A percentile compares a stretch with the other conserved stretches of the same genome.
Conservation (phyloP, 35 echinoderm and acorn worm species). For the Stichopus chloronotus region DNA sequence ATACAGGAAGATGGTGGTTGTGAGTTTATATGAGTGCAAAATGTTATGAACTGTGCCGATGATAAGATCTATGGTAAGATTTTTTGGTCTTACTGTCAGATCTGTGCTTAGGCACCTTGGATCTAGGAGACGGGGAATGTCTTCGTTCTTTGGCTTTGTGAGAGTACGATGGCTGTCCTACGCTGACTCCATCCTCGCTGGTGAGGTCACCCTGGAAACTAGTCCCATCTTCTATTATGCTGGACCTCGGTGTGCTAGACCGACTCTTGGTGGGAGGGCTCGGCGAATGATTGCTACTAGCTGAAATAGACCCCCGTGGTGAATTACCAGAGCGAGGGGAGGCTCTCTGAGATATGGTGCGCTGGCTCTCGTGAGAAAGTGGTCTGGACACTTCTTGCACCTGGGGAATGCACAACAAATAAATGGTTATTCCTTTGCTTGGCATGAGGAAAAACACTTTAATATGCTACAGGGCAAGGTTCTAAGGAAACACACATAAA, state of each 20-base stretch:
- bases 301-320: constrained; percentile 23
- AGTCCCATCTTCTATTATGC: constrained; percentile 58
- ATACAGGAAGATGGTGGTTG: not conserved
- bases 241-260: not conserved
- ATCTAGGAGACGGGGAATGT: not conserved
- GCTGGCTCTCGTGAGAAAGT: not conserved
- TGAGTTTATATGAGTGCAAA: constrained; percentile 17
- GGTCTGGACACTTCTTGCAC: constrained; percentile 37
- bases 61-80: constrained; percentile 53
- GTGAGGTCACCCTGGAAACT: constrained; percentile 55
- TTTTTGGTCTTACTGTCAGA: constrained; percentile 52
- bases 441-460: not conserved
- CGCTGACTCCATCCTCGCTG: constrained; percentile 51
- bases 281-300: constrained; percentile 26
- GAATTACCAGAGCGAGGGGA: constrained; percentile 5
- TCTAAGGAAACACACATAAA: no score
- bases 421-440: not conserved
- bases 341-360: not conserved
- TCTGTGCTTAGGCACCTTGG: constrained; percentile 60
- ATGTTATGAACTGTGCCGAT: constrained; percentile 53
- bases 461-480: not conserved
- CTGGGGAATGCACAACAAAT: not conserved
- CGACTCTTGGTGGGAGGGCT: not conserved
- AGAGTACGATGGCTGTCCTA: constrained; percentile 2
- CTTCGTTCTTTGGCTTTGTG: constrained; percentile 32